Evolutionary conservation across 2,113 vertebrate genomes (phyloP).

Genomic region (Myodes glareolus): DNA sequence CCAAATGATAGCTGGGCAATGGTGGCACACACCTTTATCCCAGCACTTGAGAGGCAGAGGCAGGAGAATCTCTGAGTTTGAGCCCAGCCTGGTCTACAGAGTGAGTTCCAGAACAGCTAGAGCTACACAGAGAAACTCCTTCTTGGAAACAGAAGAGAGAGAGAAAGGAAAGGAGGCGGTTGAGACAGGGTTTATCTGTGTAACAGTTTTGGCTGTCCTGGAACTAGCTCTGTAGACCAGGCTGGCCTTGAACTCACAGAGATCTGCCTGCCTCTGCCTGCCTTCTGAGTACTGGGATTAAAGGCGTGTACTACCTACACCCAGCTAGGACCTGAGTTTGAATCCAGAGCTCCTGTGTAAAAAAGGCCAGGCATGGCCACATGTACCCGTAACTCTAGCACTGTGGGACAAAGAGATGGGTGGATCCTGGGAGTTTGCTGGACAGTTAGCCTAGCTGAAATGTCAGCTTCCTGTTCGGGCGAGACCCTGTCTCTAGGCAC

Average conservation of each 20-base stretch:
- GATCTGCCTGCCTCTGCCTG: too few species aligned
- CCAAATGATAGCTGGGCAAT: neutral
- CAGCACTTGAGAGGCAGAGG: neutral
- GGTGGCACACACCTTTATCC: neutral
- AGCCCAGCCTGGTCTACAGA: neutral
- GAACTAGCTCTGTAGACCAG: too few species aligned
- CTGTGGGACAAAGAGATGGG: neutral
- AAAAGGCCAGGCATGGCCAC: too few species aligned
- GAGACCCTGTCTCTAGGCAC: neutral
- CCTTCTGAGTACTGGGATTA: too few species aligned
- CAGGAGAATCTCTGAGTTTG: neutral
- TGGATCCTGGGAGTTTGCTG: neutral
- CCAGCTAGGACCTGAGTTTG: neutral
- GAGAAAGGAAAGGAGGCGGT: neutral
- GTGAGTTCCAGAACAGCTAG: neutral
- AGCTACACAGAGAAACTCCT: neutral
- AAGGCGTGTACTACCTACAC: too few species aligned
- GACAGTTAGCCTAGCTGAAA: neutral
- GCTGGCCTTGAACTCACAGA: too few species aligned
- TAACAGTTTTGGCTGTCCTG: too few species aligned
- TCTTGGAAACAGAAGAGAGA: neutral
- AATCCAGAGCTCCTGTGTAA: neutral
- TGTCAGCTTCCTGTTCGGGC: neutral
- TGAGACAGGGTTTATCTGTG: too few species aligned
- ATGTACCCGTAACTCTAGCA: neutral